These are phyloP conservation scores for Altica lythri DNA, from an alignment of 2,888 invertebrate genomes.

Conservation along the genomic window DNA sequence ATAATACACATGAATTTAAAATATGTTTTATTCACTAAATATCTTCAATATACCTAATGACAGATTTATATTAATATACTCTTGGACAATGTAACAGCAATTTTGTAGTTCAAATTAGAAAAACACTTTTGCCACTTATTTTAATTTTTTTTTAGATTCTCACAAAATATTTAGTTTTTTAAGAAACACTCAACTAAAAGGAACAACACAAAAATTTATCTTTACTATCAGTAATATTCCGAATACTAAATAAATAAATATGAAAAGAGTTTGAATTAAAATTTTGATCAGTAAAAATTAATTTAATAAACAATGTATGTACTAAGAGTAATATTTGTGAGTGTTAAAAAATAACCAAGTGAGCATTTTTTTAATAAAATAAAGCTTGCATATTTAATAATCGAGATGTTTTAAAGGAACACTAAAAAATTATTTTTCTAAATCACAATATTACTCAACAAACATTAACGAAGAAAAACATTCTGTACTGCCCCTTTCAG, in stretches of 20 bases:
- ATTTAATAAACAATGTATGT: constrained; percentile 1
- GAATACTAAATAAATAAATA: too few relatives aligned
- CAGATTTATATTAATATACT: constrained; percentile 32
- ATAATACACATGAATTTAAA: constrained; percentile 24
- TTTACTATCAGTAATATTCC: too few relatives aligned
- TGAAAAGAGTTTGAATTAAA: too few relatives aligned
- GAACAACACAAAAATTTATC: not conserved
- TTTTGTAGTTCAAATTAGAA: constrained; percentile 22
- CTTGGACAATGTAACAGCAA: constrained; percentile 31
- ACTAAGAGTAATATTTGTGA: too few relatives aligned
- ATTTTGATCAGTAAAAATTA: too few relatives aligned
- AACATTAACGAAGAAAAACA: too few relatives aligned
- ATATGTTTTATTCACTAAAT: constrained; percentile 33
- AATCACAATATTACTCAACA: too few relatives aligned
- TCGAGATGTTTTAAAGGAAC: not conserved
- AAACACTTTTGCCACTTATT: constrained; percentile 12
- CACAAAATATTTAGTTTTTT: constrained; percentile 15
- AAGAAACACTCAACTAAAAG: constrained; percentile 11
- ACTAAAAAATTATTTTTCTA: not conserved
- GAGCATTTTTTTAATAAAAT: not conserved
- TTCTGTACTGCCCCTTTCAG: constrained; percentile 1
- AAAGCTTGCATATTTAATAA: too few relatives aligned
- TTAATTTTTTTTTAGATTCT: constrained; percentile 12
- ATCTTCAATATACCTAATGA: constrained; percentile 30
- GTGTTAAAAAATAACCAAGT: too few relatives aligned